Evolutionary conservation across 2,797 vertebrate genomes (phyloP), one percentile per base, ranked within the genome.

Genomic region (Takifugu rubripes): DNA sequence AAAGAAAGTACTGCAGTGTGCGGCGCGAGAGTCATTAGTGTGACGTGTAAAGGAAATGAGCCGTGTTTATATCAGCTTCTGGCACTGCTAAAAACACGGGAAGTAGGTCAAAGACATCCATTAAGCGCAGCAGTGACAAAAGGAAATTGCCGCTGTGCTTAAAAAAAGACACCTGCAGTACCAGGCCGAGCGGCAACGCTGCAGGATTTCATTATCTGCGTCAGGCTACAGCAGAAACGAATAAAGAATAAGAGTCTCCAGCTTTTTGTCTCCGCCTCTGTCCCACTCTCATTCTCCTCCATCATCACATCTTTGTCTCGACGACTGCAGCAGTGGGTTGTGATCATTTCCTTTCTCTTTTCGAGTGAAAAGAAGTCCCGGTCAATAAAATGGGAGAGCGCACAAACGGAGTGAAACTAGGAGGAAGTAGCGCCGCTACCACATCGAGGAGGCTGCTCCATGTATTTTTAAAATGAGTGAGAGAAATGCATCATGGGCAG

Each of bases 401-500:
- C 3, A 43, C 11, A 6, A 17, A 52, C 25, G 33, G 29, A 60
- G 49, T 64, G 51, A 62, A 40, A 16, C 5, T 44, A 54, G 0
- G 12, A 21, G 50, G 16, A 33, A 56, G 46, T 40, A 43, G 56
- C 51, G 44, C 62, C 62, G 52, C 53, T 59, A 47, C 60, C 61
- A 72, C 64, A 68, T 49, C 65, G 54, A 71, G 65, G 58, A 51
- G 59, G 56, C 52, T 4, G 6, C 52, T 70, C 53, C 70, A 72
- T 87, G 74, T 87, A 84, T 87, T 87, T 83, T 80, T 84, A 69
- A 87, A 82, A 87, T 83, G 59, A 48, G 31, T 62, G 68, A 70
- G 71, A 72, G 50, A 81, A 78, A 68, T 57, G 52, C 61, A 65
- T 82, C 78, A 52, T 11, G 16, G 53, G 49, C 72, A 45, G 55